phyloP scores from a whole-genome alignment of 2,113 vertebrate species.

The Rhombomys opimus region DNA sequence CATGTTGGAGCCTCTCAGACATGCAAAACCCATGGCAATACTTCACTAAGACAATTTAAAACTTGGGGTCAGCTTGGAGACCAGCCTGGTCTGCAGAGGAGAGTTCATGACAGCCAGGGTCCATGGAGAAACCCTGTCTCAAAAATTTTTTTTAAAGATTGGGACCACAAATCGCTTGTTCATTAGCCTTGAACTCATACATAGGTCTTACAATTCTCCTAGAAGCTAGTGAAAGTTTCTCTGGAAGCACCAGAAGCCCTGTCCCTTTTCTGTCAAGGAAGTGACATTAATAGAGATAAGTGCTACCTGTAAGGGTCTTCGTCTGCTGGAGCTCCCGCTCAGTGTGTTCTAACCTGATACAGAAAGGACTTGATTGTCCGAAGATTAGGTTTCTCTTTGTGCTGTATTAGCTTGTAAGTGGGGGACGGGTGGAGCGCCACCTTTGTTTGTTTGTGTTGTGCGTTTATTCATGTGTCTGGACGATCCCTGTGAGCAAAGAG shows the following conservation, averaged over 20 bases:
- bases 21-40: neutral
- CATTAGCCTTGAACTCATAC: neutral
- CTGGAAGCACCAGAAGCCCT: constrained; percentile 3
- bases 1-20: neutral
- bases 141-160: too few species aligned
- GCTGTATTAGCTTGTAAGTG: constrained; percentile 39
- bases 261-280: constrained; percentile 44
- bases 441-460: neutral
- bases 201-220: neutral
- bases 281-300: neutral
- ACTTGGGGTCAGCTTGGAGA: neutral
- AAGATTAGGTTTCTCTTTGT: constrained; percentile 10
- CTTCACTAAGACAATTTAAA: constrained; percentile 29
- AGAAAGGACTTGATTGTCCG: neutral
- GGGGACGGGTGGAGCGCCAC: neutral
- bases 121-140: too few species aligned
- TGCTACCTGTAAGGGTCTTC: neutral
- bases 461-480: neutral
- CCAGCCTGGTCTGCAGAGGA: too few species aligned
- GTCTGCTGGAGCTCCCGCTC: neutral
- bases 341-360: neutral
- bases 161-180: neutral
- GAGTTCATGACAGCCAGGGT: too few species aligned
- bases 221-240: constrained; percentile 17
- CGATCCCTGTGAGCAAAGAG: neutral